These are phyloP conservation scores for Meteorus cinctellus DNA, from an alignment of 2,888 invertebrate genomes.

Conservation along the genomic window DNA sequence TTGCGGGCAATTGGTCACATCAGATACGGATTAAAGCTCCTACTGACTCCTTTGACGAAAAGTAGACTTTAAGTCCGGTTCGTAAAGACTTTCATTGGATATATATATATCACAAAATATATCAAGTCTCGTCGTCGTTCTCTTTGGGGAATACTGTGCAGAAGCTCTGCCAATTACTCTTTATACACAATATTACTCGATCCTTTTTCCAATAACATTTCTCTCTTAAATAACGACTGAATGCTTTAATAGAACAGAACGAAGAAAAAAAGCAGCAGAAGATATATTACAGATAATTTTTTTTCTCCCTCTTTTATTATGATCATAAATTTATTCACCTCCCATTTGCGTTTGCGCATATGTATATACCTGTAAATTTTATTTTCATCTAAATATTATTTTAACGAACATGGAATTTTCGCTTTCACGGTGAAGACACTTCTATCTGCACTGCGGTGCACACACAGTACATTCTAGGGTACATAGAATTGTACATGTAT, in stretches of 20 bases:
- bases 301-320: not conserved
- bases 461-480: not conserved
- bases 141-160: conserved; percentile 38
- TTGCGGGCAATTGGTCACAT: conserved; percentile 47
- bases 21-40: conserved; percentile 50
- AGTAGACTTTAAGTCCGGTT: conserved; percentile 50
- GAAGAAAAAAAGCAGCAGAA: not conserved
- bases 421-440: not conserved
- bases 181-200: conserved; percentile 40
- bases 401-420: conserved; percentile 13
- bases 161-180: conserved; percentile 51
- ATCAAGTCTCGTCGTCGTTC: conserved; percentile 37
- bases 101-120: not conserved
- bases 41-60: conserved; percentile 49
- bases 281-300: conserved; percentile 16
- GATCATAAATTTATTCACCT: conserved; percentile 8
- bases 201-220: conserved; percentile 42
- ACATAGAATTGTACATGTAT: conserved; percentile 13
- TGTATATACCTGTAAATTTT: conserved; percentile 6
- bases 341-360: not conserved
- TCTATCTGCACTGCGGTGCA: conserved; percentile 40
- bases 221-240: conserved; percentile 12
- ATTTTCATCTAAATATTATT: conserved; percentile 15
- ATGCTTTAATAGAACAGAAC: conserved; percentile 19
- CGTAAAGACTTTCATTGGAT: conserved; percentile 48